Percentiles rank a stretch among this genome's conserved stretches.
phyloP scores from a whole-genome alignment of 2,888 invertebrate species.

The Chalcis sispes region DNA sequence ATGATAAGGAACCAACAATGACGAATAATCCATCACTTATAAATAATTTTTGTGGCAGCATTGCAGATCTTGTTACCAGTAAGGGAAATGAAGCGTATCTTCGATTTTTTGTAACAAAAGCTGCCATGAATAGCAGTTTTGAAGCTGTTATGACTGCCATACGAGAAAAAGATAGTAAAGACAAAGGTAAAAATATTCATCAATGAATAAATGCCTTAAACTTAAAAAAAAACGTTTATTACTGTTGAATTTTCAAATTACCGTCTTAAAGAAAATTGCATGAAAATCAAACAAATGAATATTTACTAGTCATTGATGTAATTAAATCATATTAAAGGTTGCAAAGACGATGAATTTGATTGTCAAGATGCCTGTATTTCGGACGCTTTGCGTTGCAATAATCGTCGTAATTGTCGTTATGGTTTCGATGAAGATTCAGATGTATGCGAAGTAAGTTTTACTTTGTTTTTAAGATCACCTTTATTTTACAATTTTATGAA shows the following conservation, averaged over 20 bases:
- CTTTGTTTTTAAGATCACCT: too few species aligned
- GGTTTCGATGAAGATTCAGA: constrained; percentile 86
- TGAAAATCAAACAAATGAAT: too few species aligned
- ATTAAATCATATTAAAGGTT: constrained; percentile 71
- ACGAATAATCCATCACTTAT: constrained; percentile 79
- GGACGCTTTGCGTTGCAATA: constrained; percentile 83
- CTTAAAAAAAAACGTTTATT: not conserved
- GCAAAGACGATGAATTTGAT: constrained; percentile 83
- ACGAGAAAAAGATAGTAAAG: constrained; percentile 78
- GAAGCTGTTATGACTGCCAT: constrained; percentile 86
- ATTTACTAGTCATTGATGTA: too few species aligned
- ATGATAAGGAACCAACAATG: constrained; percentile 74
- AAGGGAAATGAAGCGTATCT: constrained; percentile 84
- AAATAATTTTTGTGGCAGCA: constrained; percentile 90
- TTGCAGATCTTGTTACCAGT: constrained; percentile 86
- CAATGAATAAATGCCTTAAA: not conserved
- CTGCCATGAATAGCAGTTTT: constrained; percentile 82
- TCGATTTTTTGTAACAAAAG: constrained; percentile 83
- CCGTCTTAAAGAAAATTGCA: too few species aligned
- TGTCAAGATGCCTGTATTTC: constrained; percentile 94
- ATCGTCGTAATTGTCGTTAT: constrained; percentile 87
- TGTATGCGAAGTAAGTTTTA: constrained; percentile 76
- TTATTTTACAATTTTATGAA: too few species aligned
- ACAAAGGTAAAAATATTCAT: constrained; percentile 75
- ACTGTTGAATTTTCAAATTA: not conserved